A percentile compares a stretch with the other conserved stretches of the same genome.
phyloP scores from a whole-genome alignment of 2,113 vertebrate genomes.

The Rhynchomys soricoides region DNA sequence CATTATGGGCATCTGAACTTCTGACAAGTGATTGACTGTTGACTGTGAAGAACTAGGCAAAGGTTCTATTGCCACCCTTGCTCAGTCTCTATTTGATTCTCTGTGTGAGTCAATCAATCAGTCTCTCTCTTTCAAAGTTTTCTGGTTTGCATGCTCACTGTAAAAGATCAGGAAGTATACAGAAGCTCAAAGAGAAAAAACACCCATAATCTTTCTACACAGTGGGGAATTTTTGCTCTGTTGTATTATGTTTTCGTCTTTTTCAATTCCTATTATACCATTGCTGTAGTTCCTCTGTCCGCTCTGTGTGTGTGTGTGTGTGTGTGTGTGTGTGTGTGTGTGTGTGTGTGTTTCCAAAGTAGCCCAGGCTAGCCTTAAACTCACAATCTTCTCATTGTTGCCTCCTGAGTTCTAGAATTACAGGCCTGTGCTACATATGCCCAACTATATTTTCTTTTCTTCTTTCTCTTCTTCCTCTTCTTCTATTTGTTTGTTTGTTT shows the following conservation, averaged over 20 bases:
- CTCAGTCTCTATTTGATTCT: not conserved
- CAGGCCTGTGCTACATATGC: not conserved
- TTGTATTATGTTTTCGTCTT: not conserved
- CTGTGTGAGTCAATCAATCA: not conserved
- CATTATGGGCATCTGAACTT: not conserved
- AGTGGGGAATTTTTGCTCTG: not conserved
- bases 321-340: not conserved
- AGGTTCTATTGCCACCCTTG: not conserved
- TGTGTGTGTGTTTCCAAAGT: not conserved
- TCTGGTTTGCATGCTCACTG: not conserved
- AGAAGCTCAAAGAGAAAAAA: not conserved
- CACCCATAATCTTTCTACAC: not conserved
- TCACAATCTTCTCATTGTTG: not conserved
- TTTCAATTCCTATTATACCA: not conserved
- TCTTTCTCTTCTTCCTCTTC: not conserved
- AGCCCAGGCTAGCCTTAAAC: not conserved
- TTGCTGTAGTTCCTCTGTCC: not conserved
- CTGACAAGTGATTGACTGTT: not conserved
- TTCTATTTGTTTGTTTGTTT: not conserved
- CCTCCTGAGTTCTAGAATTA: not conserved
- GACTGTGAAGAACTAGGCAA: not conserved
- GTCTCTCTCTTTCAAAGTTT: not conserved
- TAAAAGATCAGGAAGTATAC: constrained; percentile 22
- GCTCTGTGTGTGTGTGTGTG: not conserved
- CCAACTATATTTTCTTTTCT: not conserved